phyloP scores from a whole-genome alignment of 2,797 vertebrate genomes.

The Nasua narica region DNA sequence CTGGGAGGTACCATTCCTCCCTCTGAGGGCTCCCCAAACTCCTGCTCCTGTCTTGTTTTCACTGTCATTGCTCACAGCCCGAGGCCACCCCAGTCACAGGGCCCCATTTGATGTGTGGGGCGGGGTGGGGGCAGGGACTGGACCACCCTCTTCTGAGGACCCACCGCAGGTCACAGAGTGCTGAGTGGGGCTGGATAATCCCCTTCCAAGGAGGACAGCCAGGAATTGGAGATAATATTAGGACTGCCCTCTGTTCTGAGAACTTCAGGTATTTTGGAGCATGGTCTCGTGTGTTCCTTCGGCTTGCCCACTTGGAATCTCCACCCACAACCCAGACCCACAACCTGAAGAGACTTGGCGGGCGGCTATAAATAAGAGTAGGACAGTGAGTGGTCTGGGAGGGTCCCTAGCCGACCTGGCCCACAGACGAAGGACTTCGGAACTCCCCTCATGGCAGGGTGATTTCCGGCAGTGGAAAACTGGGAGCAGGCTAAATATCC shows the following conservation, averaged over 20 bases:
- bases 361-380: background rate
- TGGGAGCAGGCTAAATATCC: background rate
- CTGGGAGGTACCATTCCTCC: background rate
- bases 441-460: background rate
- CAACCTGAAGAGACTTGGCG: background rate
- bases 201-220: background rate
- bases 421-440: background rate
- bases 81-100: background rate
- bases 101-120: background rate
- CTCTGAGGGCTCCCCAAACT: background rate
- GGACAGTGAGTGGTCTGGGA: background rate
- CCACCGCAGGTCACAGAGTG: background rate
- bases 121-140: accelerated
- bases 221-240: background rate
- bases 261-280: background rate
- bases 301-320: background rate
- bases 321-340: background rate
- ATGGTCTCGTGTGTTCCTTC: background rate
- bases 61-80: background rate
- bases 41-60: background rate
- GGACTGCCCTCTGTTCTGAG: background rate
- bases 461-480: background rate
- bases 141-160: background rate
- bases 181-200: background rate
- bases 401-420: background rate